Percentiles rank a stretch among this genome's conserved stretches.
Evolutionary conservation across 2,888 invertebrate species (phyloP).

Genomic region (Sesamia inferens): DNA sequence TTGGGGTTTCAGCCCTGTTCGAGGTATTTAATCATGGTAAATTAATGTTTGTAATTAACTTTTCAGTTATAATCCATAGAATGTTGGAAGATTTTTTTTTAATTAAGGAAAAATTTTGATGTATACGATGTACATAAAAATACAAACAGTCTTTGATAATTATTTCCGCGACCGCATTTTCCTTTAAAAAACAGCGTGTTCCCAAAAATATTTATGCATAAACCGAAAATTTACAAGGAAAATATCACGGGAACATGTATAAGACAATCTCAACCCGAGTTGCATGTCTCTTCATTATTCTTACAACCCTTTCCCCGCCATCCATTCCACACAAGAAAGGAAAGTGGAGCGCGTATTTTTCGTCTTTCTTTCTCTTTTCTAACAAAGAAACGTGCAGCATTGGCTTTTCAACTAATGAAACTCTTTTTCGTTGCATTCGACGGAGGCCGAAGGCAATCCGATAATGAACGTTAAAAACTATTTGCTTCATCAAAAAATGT

Average conservation of each 20-base stretch:
- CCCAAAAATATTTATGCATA: conserved; percentile 4
- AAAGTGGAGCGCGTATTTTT: conserved; percentile 81
- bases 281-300: conserved; percentile 81
- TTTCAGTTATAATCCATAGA: not conserved
- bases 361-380: conserved; percentile 69
- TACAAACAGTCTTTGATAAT: not conserved
- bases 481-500: conserved; percentile 47
- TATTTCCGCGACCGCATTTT: not conserved
- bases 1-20: not conserved
- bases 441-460: conserved; percentile 67
- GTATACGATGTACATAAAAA: not conserved
- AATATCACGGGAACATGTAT: conserved; percentile 51
- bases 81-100: not conserved
- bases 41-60: conserved; percentile 18
- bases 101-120: not conserved
- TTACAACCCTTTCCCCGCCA: conserved; percentile 77
- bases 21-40: conserved; percentile 14
- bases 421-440: conserved; percentile 75
- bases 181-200: not conserved
- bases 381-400: conserved; percentile 77
- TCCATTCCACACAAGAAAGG: conserved; percentile 74
- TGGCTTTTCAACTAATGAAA: conserved; percentile 82
- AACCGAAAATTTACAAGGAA: conserved; percentile 23
- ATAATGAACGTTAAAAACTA: conserved; percentile 69
- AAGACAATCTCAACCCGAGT: conserved; percentile 67